These are phyloP conservation scores for Aldabrachelys gigantea DNA, from an alignment of 2,113 vertebrate genomes.

Conservation along the genomic window DNA sequence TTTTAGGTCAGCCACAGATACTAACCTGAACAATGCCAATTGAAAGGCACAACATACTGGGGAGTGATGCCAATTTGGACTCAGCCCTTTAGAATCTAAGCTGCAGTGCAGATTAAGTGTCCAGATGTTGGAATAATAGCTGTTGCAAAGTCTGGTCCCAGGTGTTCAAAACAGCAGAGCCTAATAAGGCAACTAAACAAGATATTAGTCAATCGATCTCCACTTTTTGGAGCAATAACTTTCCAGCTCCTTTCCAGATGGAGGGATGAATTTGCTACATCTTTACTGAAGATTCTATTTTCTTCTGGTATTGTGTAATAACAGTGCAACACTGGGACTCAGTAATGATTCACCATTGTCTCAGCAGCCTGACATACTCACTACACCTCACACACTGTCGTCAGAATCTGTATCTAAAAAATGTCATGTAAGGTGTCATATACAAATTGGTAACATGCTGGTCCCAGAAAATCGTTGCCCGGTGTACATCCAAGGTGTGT, in stretches of 20 bases:
- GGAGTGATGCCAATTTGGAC: constrained; percentile 16
- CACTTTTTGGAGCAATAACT: neutral
- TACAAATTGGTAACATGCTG: no score
- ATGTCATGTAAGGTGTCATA: no score
- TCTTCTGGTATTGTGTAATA: neutral
- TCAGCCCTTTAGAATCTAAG: constrained; percentile 19
- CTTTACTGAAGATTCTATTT: neutral
- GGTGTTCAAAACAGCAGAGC: neutral
- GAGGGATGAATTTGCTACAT: neutral
- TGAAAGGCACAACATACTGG: constrained; percentile 5
- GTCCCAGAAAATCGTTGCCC: no score
- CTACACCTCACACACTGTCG: no score
- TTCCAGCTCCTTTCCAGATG: neutral
- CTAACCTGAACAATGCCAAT: neutral
- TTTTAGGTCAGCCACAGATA: constrained; percentile 31
- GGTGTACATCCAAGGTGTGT: no score
- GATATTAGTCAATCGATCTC: neutral
- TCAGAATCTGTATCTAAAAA: no score
- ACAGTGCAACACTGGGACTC: neutral
- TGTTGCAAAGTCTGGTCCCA: neutral
- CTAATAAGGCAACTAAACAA: neutral
- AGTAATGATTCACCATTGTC: neutral
- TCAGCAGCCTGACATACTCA: no score
- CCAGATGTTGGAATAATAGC: constrained; percentile 35
- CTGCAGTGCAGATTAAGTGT: constrained; percentile 19